Percentiles rank a stretch among this genome's conserved stretches.
These are phyloP conservation scores for Leucophenga maculata DNA, from an alignment of 2,888 invertebrate genomes.

Conservation along the genomic window DNA sequence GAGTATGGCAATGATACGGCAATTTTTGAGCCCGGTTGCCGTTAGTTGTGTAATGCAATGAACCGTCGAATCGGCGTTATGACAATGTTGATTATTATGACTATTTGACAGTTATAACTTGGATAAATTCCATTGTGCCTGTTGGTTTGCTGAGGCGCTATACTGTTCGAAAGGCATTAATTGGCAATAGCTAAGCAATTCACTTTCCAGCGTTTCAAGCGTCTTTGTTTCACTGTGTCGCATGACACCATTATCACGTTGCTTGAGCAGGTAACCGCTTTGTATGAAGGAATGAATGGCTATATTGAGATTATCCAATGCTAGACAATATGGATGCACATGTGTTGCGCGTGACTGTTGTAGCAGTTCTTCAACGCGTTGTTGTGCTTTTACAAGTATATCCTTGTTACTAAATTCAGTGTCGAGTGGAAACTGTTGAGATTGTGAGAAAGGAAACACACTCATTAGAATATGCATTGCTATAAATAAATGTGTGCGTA, in stretches of 20 bases:
- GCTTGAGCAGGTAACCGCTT: slow-evolving; percentile 61
- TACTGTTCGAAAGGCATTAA: slow-evolving; percentile 69
- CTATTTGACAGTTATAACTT: slow-evolving; percentile 68
- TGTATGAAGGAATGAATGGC: slow-evolving; percentile 75
- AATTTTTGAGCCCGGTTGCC: slow-evolving; percentile 56
- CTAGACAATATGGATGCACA: slow-evolving; percentile 82
- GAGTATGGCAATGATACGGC: slow-evolving; percentile 61
- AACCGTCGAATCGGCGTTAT: slow-evolving; percentile 26
- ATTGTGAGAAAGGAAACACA: slow-evolving; percentile 18
- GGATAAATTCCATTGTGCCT: slow-evolving; percentile 58
- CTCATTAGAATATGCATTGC: not conserved
- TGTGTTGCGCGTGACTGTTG: slow-evolving; percentile 50
- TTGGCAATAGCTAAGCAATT: slow-evolving; percentile 65
- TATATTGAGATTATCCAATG: slow-evolving; percentile 78
- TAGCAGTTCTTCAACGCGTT: slow-evolving; percentile 75
- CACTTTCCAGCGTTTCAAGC: slow-evolving; percentile 54
- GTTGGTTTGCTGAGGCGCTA: slow-evolving; percentile 56
- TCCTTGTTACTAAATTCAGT: slow-evolving; percentile 73
- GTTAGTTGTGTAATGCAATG: slow-evolving; percentile 35
- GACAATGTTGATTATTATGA: slow-evolving; percentile 28
- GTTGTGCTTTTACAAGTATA: slow-evolving; percentile 76
- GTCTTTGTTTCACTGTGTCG: slow-evolving; percentile 43
- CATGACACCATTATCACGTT: slow-evolving; percentile 58
- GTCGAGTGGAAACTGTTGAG: slow-evolving; percentile 53
- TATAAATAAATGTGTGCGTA: not conserved